Conservation (phyloP, 2,888 invertebrate species). For the Sipha maydis region DNA sequence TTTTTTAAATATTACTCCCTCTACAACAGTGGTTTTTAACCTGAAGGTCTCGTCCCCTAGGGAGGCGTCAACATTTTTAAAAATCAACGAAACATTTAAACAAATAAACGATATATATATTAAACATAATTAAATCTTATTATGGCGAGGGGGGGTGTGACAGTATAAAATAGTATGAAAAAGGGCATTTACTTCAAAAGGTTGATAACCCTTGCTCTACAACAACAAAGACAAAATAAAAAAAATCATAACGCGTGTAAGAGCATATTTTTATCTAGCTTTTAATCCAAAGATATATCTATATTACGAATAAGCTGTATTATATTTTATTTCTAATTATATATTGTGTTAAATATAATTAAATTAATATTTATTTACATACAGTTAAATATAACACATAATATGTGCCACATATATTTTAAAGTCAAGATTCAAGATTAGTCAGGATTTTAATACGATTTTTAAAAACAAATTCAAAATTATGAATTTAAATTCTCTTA, state of each 20-base stretch:
- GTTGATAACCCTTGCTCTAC: too few relatives aligned
- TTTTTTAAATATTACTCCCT: background rate
- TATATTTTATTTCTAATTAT: background rate
- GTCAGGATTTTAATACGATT: background rate
- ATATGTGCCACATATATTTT: background rate
- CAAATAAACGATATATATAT: too few relatives aligned
- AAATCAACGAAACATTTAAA: too few relatives aligned
- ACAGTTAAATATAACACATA: background rate
- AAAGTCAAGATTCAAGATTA: background rate
- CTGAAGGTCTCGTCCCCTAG: too few relatives aligned
- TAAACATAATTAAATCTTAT: too few relatives aligned
- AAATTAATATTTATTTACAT: background rate
- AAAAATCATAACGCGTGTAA: background rate
- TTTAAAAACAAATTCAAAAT: background rate
- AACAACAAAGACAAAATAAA: conserved; percentile 17
- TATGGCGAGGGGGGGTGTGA: too few relatives aligned
- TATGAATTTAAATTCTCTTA: background rate
- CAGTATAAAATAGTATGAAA: too few relatives aligned
- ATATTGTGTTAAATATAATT: background rate
- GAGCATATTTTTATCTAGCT: background rate
- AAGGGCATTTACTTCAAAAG: too few relatives aligned
- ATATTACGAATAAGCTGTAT: background rate
- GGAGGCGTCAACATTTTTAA: too few relatives aligned
- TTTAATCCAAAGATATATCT: background rate
- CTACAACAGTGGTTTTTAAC: too few relatives aligned